Conservation (phyloP, 2,797 vertebrate genomes). For the Coregonus suidteri region DNA sequence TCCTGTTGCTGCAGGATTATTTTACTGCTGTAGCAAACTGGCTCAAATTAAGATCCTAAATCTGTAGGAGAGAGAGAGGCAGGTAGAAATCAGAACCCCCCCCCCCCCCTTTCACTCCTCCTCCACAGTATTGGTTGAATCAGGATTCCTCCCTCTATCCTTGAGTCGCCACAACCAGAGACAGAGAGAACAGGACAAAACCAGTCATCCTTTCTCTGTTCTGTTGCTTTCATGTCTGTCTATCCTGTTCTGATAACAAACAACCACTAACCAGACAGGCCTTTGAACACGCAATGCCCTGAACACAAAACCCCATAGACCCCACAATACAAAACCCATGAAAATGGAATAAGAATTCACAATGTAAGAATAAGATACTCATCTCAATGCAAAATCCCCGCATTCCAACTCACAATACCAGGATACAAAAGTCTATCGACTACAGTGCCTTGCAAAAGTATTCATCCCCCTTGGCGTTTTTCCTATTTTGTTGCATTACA, state of each 20-base stretch:
- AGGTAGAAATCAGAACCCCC: neutral
- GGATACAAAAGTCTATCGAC: neutral
- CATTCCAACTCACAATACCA: neutral
- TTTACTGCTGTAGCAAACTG: no score
- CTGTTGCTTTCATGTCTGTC: neutral
- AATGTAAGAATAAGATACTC: neutral
- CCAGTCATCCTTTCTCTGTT: no score
- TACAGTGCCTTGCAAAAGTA: neutral
- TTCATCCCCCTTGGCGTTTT: no score
- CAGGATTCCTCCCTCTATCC: neutral
- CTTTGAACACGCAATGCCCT: neutral
- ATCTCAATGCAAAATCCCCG: neutral
- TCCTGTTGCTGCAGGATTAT: no score
- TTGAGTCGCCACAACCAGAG: neutral
- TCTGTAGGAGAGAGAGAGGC: no score
- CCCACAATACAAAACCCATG: neutral
- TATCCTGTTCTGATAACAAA: neutral
- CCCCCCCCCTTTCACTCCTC: neutral
- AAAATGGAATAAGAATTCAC: neutral
- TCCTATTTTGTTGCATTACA: no score
- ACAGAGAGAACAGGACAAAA: no score
- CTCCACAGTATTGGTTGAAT: constrained; percentile 4
- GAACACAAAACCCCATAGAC: neutral
- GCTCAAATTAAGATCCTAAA: no score
- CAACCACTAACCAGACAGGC: neutral